Percentiles rank a stretch among this genome's conserved stretches.
Conservation (phyloP, 1,140 invertebrate genomes). For the Kradibia gibbosae region DNA sequence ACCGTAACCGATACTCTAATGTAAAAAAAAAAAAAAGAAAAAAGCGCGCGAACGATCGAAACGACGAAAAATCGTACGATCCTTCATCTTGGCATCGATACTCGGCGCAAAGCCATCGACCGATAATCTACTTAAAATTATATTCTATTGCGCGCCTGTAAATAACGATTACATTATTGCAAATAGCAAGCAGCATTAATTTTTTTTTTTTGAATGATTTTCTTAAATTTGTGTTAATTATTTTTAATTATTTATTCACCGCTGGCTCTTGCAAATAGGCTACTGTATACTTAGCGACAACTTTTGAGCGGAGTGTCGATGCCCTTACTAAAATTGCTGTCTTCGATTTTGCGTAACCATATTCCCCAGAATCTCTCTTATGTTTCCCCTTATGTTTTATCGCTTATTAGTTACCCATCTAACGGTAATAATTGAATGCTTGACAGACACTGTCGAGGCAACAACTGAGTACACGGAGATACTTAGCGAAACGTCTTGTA, state of each 20-base stretch:
- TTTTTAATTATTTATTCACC: conserved; percentile 20
- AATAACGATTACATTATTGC: conserved; percentile 12
- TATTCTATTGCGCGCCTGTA: conserved; percentile 12
- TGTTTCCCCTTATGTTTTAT: not conserved
- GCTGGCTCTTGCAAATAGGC: not conserved
- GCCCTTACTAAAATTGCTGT: not conserved
- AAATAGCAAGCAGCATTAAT: not conserved
- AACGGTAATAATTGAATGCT: conserved; percentile 22
- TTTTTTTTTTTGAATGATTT: not conserved
- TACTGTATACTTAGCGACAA: not conserved
- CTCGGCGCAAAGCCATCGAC: not conserved
- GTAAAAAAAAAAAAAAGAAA: too few species aligned
- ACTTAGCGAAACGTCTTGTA: not conserved
- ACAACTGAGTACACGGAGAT: not conserved
- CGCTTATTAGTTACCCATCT: conserved; percentile 35
- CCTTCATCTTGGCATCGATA: not conserved
- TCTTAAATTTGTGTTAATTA: conserved; percentile 1
- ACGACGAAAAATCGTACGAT: conserved; percentile 14
- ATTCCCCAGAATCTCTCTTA: not conserved
- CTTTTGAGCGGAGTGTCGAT: not conserved
- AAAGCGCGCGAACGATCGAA: conserved; percentile 6
- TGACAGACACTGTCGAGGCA: conserved; percentile 9
- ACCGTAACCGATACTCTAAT: not conserved
- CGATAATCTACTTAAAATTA: not conserved
- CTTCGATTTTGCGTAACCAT: not conserved